phyloP scores from a whole-genome alignment of 2,113 vertebrate genomes.

The Leptobrachium ailaonicum region DNA sequence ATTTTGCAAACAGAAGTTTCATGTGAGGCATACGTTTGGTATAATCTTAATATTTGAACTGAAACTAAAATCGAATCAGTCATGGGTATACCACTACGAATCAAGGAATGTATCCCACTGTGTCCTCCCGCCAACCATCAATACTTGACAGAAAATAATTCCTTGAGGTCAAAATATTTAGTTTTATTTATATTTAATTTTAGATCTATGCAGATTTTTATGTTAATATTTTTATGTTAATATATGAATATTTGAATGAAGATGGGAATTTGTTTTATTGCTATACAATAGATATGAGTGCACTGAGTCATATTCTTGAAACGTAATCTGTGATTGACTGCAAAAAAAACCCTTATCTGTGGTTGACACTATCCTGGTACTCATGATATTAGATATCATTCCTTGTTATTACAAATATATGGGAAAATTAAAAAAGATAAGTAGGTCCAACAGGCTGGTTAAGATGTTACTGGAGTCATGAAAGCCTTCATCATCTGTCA shows the following conservation, averaged over 20 bases:
- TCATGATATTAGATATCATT: conserved; percentile 29
- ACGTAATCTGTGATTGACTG: conserved; percentile 35
- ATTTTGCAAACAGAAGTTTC: no score
- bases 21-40: no score
- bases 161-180: background rate
- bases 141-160: background rate
- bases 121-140: no score
- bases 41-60: no score
- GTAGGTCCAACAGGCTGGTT: conserved; percentile 15
- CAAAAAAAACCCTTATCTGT: conserved; percentile 34
- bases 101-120: no score
- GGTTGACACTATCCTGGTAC: conserved; percentile 33
- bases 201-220: background rate
- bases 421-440: conserved; percentile 42
- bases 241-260: conserved; percentile 16
- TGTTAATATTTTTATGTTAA: conserved; percentile 12
- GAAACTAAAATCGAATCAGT: no score
- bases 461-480: conserved; percentile 31
- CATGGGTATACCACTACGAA: no score
- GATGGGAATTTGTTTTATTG: conserved; percentile 16
- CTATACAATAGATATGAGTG: conserved; percentile 12
- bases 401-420: conserved; percentile 39
- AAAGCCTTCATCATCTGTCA: conserved; percentile 24
- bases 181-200: conserved; percentile 19
- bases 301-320: conserved; percentile 30